A percentile compares a stretch with the other conserved stretches of the same genome.
These are phyloP conservation scores for Homarus americanus DNA, from an alignment of 1,140 invertebrate genomes.

Conservation along the genomic window DNA sequence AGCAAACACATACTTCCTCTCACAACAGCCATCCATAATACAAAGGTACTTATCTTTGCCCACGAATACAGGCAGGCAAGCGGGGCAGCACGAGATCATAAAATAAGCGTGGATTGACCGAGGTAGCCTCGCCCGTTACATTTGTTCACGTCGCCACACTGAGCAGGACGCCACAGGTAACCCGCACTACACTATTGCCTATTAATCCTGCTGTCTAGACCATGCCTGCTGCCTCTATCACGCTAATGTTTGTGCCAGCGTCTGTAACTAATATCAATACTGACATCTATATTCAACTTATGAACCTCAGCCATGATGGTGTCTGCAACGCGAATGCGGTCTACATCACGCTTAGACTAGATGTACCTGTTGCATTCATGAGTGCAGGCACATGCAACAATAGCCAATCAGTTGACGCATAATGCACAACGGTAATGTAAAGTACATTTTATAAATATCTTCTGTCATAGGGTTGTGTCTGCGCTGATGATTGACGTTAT, in stretches of 20 bases:
- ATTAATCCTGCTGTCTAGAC: slow-evolving; percentile 7
- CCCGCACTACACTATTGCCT: not conserved
- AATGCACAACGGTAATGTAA: no score
- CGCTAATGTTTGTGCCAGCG: not conserved
- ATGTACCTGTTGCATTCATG: no score
- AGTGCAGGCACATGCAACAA: no score
- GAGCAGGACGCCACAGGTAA: not conserved
- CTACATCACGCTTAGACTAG: no score
- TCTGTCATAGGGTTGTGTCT: no score
- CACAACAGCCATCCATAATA: not conserved
- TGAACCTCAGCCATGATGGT: not conserved
- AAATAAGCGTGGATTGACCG: not conserved
- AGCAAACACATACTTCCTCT: not conserved
- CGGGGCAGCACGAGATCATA: not conserved
- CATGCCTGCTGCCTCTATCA: not conserved
- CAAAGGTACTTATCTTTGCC: not conserved
- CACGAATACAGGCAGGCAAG: not conserved
- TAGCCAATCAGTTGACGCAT: no score
- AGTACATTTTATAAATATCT: no score
- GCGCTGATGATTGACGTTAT: no score
- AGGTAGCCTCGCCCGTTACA: not conserved
- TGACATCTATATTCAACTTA: not conserved
- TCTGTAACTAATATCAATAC: not conserved
- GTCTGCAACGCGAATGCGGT: not conserved
- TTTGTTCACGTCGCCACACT: not conserved